phyloP scores from a whole-genome alignment of 2,113 vertebrate genomes.

The Tragelaphus scriptus region DNA sequence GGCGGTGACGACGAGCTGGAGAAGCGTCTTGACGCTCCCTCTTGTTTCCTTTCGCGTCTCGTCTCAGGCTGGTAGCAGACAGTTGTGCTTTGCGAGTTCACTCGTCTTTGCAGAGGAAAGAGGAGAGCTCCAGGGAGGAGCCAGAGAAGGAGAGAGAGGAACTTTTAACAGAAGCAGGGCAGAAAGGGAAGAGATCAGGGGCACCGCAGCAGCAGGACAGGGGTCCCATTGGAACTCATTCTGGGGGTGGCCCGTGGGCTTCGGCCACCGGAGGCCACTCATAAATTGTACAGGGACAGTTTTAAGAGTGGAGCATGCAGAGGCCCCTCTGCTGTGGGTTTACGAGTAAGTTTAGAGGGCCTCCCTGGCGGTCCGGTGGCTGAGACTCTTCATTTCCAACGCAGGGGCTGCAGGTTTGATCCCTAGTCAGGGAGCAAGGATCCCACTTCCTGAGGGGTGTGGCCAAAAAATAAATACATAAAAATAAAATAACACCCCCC shows the following conservation, averaged over 20 bases:
- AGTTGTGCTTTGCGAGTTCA: neutral
- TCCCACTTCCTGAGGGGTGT: neutral
- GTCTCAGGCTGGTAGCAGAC: neutral
- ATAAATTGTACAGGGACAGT: neutral
- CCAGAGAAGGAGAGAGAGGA: neutral
- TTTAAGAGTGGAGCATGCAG: neutral
- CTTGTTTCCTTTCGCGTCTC: fast-evolving
- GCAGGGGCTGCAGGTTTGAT: neutral
- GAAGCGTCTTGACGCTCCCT: neutral
- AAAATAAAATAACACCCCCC: neutral
- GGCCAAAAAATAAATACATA: neutral
- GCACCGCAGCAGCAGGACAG: neutral
- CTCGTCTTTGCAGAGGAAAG: neutral
- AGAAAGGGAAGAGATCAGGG: neutral
- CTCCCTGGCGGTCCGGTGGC: neutral
- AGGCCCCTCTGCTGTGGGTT: neutral
- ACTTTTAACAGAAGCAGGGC: neutral
- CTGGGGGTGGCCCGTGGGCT: neutral
- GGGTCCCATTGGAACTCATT: neutral
- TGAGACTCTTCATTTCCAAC: neutral
- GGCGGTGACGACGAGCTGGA: neutral
- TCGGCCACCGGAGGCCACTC: neutral
- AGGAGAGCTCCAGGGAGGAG: neutral
- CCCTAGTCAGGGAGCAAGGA: neutral
- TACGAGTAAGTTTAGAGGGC: neutral